A percentile compares a stretch with the other conserved stretches of the same genome.
Evolutionary conservation across 1,140 invertebrate species (phyloP).

Genomic region (Helicoverpa armigera): DNA sequence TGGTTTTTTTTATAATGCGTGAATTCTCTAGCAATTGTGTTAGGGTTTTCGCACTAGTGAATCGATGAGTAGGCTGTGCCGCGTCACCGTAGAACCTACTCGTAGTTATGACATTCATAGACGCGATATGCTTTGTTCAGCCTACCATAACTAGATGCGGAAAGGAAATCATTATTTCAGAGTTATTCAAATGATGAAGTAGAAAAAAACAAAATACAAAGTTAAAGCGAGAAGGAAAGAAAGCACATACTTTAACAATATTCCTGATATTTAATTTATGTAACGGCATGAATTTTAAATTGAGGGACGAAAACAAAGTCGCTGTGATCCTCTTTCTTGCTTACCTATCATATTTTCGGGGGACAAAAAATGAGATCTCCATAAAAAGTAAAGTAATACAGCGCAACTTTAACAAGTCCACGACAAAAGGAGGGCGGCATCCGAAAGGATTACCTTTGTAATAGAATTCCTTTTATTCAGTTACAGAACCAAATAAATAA

Average conservation of each 20-base stretch:
- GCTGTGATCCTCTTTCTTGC: background rate
- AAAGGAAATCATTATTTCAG: too few relatives aligned
- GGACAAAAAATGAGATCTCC: constrained; percentile 8
- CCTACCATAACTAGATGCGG: background rate
- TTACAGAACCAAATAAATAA: constrained; percentile 43
- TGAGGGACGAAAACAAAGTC: too few relatives aligned
- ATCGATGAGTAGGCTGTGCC: background rate
- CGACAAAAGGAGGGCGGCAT: background rate
- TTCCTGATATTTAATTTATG: too few relatives aligned
- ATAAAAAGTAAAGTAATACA: background rate
- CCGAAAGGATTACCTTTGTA: constrained; percentile 33
- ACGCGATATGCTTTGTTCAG: constrained; percentile 26
- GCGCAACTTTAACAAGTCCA: constrained; percentile 5
- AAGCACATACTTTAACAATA: too few relatives aligned
- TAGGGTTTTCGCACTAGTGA: background rate
- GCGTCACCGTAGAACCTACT: background rate
- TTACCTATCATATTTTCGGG: background rate
- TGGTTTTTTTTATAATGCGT: background rate
- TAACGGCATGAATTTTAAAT: too few relatives aligned
- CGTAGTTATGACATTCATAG: background rate
- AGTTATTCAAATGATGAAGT: too few relatives aligned
- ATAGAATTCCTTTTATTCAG: constrained; percentile 40
- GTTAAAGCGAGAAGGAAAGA: too few relatives aligned
- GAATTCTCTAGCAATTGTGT: background rate
- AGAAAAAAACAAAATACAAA: too few relatives aligned